Base-by-base conservation (phyloP, 2,113 vertebrate species). In the Carassius carassius region DNA sequence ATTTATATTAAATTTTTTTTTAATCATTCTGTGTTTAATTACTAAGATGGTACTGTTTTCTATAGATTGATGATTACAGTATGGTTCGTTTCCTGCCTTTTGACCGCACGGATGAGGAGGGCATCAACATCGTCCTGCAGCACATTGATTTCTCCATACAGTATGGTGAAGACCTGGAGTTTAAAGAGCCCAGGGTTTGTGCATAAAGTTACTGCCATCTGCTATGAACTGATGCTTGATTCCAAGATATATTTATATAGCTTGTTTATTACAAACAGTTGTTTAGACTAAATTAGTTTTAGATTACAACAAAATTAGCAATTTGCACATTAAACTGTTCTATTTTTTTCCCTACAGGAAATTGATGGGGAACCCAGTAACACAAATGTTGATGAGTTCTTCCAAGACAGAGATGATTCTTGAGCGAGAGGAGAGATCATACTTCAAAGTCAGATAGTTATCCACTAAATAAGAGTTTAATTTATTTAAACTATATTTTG, bases 31-130 rank as follows among this genome's bases (percentile, higher is more conserved):
- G 10, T 37, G 12, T 9, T 7, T 29, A 80, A 19, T 41, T 6
- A 67, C 44, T n/a, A 19, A 58, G 13, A 67, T 3, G 0, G 10
- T 21, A 4, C 19, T 87, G 25, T 44, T 90, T 86, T 47, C 1
- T 87, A 49, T 32, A 99, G 98, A 96, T 99, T 35, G 98, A 99
- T 75, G 98, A 99, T 89, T 99, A 99, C 83, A 98, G 98, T 4
- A 98, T 99, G 96, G 98, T 99, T 81, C 95, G 97, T 3, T 99
- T 99, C 86, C 88, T 99, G 80, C 98, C 98, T 0, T 96, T 98
- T 5, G 98, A 99, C 85, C 96, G 97, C 83, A 97, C 96, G 0
- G 97, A 99, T 81, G 98, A 99, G 84, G 98, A 99, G 84, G 96
- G 96, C 6, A 93, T 99, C 76, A 96, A 94, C 92, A 98, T 99